Percentiles rank a stretch among this genome's conserved stretches.
phyloP scores from a whole-genome alignment of 2,888 invertebrate genomes.

The Phortica okadai region DNA sequence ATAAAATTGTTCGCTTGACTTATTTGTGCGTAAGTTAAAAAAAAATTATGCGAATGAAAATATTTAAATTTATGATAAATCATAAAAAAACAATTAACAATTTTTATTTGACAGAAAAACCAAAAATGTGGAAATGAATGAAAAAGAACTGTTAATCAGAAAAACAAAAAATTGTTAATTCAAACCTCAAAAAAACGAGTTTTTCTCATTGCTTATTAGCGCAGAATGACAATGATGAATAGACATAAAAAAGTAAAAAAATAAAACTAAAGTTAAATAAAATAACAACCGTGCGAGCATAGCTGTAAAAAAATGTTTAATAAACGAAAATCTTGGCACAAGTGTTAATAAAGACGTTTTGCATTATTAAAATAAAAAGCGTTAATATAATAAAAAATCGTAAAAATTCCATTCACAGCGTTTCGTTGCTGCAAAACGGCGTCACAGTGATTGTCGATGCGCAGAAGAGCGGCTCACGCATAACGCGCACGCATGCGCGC shows the following conservation, averaged over 20 bases:
- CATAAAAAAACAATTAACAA: too few species aligned
- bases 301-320: not conserved
- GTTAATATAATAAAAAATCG: not conserved
- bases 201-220: not conserved
- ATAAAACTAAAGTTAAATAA: too few species aligned
- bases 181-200: not conserved
- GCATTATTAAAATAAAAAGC: too few species aligned
- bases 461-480: slow-evolving; percentile 81
- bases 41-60: too few species aligned
- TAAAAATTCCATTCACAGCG: slow-evolving; percentile 52
- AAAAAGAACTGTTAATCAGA: not conserved
- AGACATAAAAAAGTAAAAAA: not conserved
- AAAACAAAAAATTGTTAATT: not conserved
- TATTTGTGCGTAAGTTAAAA: too few species aligned
- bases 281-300: too few species aligned
- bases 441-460: slow-evolving; percentile 82
- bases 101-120: not conserved
- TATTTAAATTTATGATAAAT: too few species aligned
- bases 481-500: slow-evolving; percentile 80
- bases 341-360: too few species aligned
- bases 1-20: too few species aligned
- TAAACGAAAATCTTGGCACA: not conserved
- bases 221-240: slow-evolving; percentile 19
- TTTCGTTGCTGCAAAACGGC: slow-evolving; percentile 76
- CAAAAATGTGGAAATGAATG: not conserved